Evolutionary conservation across 2,113 vertebrate genomes (phyloP).

Genomic region (Otis tarda): DNA sequence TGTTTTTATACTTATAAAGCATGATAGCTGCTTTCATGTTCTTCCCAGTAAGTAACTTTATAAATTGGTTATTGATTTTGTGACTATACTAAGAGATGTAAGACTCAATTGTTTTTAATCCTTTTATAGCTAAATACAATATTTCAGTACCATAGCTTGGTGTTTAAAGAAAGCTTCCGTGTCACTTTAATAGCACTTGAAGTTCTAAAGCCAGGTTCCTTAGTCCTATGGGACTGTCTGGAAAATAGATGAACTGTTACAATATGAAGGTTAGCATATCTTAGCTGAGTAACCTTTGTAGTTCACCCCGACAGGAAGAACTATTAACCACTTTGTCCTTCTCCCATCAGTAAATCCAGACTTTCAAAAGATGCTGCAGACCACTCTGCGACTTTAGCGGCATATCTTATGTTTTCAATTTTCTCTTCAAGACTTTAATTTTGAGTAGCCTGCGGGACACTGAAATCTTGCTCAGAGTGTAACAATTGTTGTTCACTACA

Average conservation of each 20-base stretch:
- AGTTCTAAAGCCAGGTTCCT: background rate
- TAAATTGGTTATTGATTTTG: background rate
- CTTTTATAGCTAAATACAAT: background rate
- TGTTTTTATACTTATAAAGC: background rate
- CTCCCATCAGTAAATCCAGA: background rate
- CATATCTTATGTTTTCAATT: constrained; percentile 13
- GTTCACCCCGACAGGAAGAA: background rate
- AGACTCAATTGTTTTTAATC: background rate
- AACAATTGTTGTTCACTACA: background rate
- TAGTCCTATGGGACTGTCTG: background rate
- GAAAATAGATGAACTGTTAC: background rate
- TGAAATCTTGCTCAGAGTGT: background rate
- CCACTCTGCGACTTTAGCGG: background rate
- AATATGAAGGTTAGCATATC: background rate
- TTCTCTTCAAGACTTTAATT: background rate
- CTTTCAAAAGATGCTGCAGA: background rate
- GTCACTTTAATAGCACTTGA: background rate
- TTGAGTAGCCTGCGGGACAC: background rate
- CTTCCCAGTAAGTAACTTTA: background rate
- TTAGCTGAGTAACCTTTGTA: background rate
- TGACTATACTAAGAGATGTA: background rate
- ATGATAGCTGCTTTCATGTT: background rate
- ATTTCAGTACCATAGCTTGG: background rate
- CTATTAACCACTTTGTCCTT: background rate
- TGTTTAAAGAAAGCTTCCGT: background rate